Conservation (phyloP, 2,888 invertebrate genomes). For the Choristoneura rosaceana region DNA sequence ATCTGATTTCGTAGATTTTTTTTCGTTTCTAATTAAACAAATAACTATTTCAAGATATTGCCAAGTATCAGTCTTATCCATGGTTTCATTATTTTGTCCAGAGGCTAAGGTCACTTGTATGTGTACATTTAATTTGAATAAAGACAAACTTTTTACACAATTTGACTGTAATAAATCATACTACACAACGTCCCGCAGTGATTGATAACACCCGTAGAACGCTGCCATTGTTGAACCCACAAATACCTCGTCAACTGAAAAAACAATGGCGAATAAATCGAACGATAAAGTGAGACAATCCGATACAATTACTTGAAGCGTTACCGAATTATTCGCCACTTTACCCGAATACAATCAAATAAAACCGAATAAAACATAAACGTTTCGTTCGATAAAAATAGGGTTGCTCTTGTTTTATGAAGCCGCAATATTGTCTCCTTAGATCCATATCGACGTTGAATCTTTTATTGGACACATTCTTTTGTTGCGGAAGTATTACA, state of each 20-base stretch:
- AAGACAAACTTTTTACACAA: no score
- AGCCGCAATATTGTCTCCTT: conserved; percentile 21
- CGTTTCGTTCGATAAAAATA: conserved; percentile 28
- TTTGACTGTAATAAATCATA: no score
- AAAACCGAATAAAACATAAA: conserved; percentile 24
- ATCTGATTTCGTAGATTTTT: no score
- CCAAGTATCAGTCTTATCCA: no score
- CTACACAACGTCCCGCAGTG: no score
- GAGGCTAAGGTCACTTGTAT: no score
- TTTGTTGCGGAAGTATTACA: conserved; percentile 3
- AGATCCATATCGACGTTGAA: conserved; percentile 18
- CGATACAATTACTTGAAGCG: conserved; percentile 24
- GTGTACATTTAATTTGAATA: no score
- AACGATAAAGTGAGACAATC: conserved; percentile 20
- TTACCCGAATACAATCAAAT: conserved; percentile 26
- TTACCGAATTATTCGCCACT: conserved; percentile 31
- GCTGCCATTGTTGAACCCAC: not conserved
- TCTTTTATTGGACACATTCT: conserved; percentile 12
- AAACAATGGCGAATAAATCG: conserved; percentile 1
- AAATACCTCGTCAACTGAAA: not conserved
- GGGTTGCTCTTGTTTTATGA: conserved; percentile 16
- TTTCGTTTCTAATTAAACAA: no score
- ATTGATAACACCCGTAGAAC: not conserved
- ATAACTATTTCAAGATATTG: no score
- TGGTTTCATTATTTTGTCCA: no score